Evolutionary conservation across 1,140 invertebrate species (phyloP).

Genomic region (Chelonus insularis): DNA sequence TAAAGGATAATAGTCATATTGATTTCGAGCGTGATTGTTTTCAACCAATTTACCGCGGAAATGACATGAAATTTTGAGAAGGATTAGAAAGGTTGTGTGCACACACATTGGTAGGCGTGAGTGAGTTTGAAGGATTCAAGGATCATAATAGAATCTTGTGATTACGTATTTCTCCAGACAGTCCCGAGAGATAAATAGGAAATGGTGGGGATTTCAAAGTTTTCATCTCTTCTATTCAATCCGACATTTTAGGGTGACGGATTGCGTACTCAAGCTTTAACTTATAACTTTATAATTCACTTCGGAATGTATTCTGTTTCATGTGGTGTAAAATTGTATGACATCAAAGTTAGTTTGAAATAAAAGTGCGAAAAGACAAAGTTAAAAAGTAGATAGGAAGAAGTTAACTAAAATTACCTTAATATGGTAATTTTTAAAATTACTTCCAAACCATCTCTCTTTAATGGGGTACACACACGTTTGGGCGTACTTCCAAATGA

Average conservation of each 20-base stretch:
- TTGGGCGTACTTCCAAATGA: slow-evolving; percentile 24
- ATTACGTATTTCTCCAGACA: slow-evolving; percentile 32
- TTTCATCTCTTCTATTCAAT: slow-evolving; percentile 36
- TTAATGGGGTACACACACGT: slow-evolving; percentile 8
- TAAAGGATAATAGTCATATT: too few species aligned
- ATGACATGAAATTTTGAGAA: slow-evolving; percentile 36
- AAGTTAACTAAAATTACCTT: not conserved
- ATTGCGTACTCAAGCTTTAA: not conserved
- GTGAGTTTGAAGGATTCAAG: slow-evolving; percentile 3
- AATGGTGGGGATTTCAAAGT: slow-evolving; percentile 42
- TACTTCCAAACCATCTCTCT: slow-evolving; percentile 16
- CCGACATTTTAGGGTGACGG: slow-evolving; percentile 10
- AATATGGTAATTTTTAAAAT: slow-evolving; percentile 6
- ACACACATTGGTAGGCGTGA: not conserved
- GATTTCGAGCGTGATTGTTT: slow-evolving; percentile 53
- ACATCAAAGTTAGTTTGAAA: too few species aligned
- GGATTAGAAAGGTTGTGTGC: slow-evolving; percentile 45
- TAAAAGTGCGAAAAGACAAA: too few species aligned
- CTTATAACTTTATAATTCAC: slow-evolving; percentile 27
- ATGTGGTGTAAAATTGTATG: too few species aligned
- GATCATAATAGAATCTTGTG: slow-evolving; percentile 38
- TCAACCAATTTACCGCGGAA: slow-evolving; percentile 48
- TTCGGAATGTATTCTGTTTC: not conserved
- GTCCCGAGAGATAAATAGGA: slow-evolving; percentile 8
- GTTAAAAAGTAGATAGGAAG: not conserved